Base-by-base conservation (phyloP, 1,140 invertebrate genomes). In the Adoxophyes honmai region DNA sequence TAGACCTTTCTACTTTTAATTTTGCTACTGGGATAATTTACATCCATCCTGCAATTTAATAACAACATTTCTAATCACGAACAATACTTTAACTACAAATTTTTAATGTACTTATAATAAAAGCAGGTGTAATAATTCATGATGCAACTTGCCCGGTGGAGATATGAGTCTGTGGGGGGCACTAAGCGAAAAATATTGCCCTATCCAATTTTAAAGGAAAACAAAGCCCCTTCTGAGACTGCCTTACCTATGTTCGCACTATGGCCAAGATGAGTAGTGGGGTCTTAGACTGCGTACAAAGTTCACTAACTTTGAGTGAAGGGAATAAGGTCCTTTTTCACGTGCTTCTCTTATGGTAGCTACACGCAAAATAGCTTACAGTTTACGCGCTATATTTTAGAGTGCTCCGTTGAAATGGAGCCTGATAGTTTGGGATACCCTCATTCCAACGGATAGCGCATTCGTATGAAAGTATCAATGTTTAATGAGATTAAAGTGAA, bases 151-250 rank as follows among this genome's bases (percentile, higher is more conserved):
- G 34, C 38, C 13, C 15, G 15, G 8, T 28, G 21, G 21, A 34
- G n/a, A 34, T 33, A 51, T 13, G 62, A 63, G 67, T 71, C 73
- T 79, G 71, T 48, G 68, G 75, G 70, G 73, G 58, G 66, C 68
- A 68, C 67, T 77, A 65, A 75, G 64, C 60, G 61, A 37, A 67
- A 75, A 75, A 69, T 78, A 75, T 75, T 70, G 60, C 66, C 57
- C 59, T 57, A 58, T 68, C 59, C 68, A 64, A 78, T 73, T 73
- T 78, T 62, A 68, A 51, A 66, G 61, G 65, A 71, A 73, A 72
- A 74, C 68, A 63, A 69, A 69, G 74, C 61, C 70, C 68, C 61
- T 72, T 66, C 14, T 36, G 36, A 52, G 56, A 39, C 11, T 57
- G 57, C 55, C 21, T 37, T 37, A 39, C 38, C 38, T 42, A 39